A percentile compares a stretch with the other conserved stretches of the same genome.
These are phyloP conservation scores for Aphaenogaster rudis DNA, from an alignment of 1,140 invertebrate genomes.

Conservation along the genomic window DNA sequence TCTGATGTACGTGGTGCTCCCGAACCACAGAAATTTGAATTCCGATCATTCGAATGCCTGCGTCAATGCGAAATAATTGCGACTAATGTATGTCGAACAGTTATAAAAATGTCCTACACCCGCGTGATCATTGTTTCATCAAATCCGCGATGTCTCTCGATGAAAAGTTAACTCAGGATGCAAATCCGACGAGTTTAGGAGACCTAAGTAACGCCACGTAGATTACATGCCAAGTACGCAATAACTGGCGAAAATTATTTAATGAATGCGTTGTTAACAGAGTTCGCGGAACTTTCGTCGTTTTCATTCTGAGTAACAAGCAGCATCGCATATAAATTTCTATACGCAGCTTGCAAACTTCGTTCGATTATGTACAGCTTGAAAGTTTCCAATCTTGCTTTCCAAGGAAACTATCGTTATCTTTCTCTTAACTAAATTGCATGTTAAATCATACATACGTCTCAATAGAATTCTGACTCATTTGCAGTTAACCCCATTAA, in stretches of 20 bases:
- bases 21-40: slow-evolving; percentile 42
- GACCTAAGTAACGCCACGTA: not conserved
- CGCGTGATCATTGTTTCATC: not conserved
- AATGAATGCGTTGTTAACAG: slow-evolving; percentile 14
- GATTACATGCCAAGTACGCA: not conserved
- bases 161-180: not conserved
- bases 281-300: slow-evolving; percentile 9
- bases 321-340: slow-evolving; percentile 4
- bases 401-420: not conserved
- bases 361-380: not conserved
- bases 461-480: not conserved
- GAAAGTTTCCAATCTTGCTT: slow-evolving; percentile 1
- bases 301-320: slow-evolving; percentile 22
- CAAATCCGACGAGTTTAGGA: not conserved
- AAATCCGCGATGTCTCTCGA: not conserved
- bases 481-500: not conserved
- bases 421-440: not conserved
- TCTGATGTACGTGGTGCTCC: not conserved
- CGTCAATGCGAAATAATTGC: slow-evolving; percentile 25
- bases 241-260: slow-evolving; percentile 12
- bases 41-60: slow-evolving; percentile 8
- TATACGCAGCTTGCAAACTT: not conserved
- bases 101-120: not conserved
- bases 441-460: not conserved
- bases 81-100: not conserved